Base-by-base conservation (phyloP, 2,113 vertebrate genomes). In the Oceanites oceanicus region DNA sequence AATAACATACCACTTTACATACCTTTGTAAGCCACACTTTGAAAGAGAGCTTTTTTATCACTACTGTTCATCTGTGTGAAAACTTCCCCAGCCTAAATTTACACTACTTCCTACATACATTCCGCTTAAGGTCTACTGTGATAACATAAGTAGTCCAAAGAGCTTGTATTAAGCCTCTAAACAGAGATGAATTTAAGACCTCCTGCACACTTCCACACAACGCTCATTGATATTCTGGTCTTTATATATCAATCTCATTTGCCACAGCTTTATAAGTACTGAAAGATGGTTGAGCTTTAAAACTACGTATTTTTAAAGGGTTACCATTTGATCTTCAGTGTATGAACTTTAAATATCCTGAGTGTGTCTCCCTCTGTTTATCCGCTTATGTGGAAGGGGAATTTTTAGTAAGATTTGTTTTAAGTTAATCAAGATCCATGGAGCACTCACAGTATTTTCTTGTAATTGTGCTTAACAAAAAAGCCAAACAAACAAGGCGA, bases 291-390 rank as follows among this genome's bases (percentile, higher is more conserved):
- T 66, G n/a, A 66, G 6, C 11, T 67, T 88, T 78, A n/a, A 82
- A 92, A 55, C 3, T 14, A 55, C 0, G 0, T 29, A 3, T 23
- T 78, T 87, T 68, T 65, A 47, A 79, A 61, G 6, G 4, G 15
- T 26, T 53, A 56, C 2, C 7, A 34, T 49, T 76, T 81, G 62
- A 67, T 42, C 15, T 76, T 29, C 58, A 75, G 7, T 42, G 4
- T 32, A 72, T 14, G 22, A 88, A 65, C 8, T 63, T 45, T 23
- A 78, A 81, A 23, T 30, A 32, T 20, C 12, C 5, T 20, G 7
- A 71, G 11, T n/a, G 5, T 21, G 9, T 56, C 19, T 88, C 6
- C 26, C 14, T 78, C 45, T 55, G 42, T 49, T 52, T 55, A 40
- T 29, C 15, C 15, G 55, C 7, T 65, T 65, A 44, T 0, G 6